Evolutionary conservation across 1,140 invertebrate species (phyloP).

Genomic region (Ylistrum balloti): DNA sequence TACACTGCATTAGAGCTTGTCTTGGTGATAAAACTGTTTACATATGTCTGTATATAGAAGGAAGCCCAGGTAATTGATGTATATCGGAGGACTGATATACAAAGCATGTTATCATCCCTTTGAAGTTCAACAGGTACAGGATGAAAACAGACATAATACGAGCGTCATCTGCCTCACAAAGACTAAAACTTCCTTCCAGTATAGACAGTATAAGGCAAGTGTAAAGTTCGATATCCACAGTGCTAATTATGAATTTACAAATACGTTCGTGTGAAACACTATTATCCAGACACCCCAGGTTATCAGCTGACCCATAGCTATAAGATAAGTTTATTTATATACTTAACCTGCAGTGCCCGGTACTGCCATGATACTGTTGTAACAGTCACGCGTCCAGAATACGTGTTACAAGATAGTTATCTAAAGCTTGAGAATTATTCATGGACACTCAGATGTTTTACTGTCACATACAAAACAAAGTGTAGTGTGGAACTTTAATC

Average conservation of each 20-base stretch:
- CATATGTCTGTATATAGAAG: not conserved
- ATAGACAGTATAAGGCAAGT: not conserved
- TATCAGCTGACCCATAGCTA: not conserved
- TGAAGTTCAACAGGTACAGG: not conserved
- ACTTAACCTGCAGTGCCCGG: not conserved
- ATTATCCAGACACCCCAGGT: not conserved
- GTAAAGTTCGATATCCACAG: not conserved
- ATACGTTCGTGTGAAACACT: not conserved
- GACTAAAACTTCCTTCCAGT: not conserved
- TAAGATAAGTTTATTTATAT: not conserved
- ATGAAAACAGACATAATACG: not conserved
- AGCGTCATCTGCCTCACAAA: not conserved
- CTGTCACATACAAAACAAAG: not conserved
- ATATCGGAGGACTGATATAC: not conserved
- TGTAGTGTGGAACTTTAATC: not conserved
- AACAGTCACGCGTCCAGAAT: too few species aligned
- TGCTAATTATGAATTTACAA: not conserved
- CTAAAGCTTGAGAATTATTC: not conserved
- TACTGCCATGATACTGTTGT: not conserved
- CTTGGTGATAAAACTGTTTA: not conserved
- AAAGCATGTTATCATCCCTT: not conserved
- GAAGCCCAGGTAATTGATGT: not conserved
- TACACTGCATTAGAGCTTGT: too few species aligned
- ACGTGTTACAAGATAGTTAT: not conserved
- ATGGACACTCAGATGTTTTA: not conserved